Conservation (phyloP, 1,140 invertebrate species). For the Papilio xuthus region DNA sequence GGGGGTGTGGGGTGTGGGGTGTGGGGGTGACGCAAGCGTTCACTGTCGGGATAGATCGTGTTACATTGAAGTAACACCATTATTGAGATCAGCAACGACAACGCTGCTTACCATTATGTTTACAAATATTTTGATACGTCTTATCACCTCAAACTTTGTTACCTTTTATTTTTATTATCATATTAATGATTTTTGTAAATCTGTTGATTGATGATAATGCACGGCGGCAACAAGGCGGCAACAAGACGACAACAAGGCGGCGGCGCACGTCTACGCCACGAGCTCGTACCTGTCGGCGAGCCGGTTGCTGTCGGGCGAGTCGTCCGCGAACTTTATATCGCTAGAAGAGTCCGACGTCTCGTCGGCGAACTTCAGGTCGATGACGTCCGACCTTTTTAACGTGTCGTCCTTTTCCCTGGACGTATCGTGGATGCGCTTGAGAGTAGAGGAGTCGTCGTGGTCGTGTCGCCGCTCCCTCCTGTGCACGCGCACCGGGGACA, state of each 20-base stretch:
- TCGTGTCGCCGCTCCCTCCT: slow-evolving; percentile 65
- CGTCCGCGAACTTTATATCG: slow-evolving; percentile 77
- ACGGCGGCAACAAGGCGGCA: neutral
- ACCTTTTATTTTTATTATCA: too few species aligned
- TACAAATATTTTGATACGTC: neutral
- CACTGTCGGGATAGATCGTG: neutral
- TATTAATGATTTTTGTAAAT: too few species aligned
- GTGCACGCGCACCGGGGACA: slow-evolving; percentile 68
- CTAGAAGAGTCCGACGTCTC: slow-evolving; percentile 78
- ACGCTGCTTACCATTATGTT: neutral
- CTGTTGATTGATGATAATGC: neutral
- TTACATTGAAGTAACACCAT: neutral
- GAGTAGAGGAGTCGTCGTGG: slow-evolving; percentile 65
- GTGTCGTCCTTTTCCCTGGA: slow-evolving; percentile 65
- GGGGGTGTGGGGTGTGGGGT: too few species aligned
- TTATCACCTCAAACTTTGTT: neutral
- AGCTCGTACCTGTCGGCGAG: slow-evolving; percentile 70
- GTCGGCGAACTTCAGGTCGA: slow-evolving; percentile 77
- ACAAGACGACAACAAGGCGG: neutral
- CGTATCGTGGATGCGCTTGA: slow-evolving; percentile 70
- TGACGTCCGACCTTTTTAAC: slow-evolving; percentile 66
- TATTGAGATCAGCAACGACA: neutral
- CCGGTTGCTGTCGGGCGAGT: slow-evolving; percentile 75
- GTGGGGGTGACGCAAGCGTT: neutral
- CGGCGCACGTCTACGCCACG: slow-evolving; percentile 56